Evolutionary conservation across 2,888 invertebrate genomes (phyloP), one percentile per base, ranked within the genome.

Genomic region (Malacosoma neustria): DNA sequence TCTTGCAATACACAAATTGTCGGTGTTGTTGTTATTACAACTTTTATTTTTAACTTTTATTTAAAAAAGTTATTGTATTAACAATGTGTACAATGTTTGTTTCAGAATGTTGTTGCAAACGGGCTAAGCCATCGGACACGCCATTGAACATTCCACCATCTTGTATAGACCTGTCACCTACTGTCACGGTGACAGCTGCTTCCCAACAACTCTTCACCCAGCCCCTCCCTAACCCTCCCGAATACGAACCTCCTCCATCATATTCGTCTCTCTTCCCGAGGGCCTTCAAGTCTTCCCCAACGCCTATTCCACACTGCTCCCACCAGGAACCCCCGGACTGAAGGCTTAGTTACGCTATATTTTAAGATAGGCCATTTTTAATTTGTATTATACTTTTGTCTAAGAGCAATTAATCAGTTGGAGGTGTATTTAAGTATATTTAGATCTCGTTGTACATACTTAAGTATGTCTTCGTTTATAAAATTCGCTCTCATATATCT

Each of bases 181-280:
- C 87, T 34, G 79, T 80, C 30, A 64, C 80, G 0, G 75, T 77
- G 22, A 77, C 84, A 3, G 69, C 79, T 0, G 57, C 77, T 0
- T 79, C 82, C 0, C 76, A 75, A 37, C 75, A 75, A 38, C 58
- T 77, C 41, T 74, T 77, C 61, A 52, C 72, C 32, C 69, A 72
- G 14, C 75, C 87, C 6, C 61, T 67, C 0, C 68, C 76, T 7
- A 68, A 76, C 1, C 89, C 89, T 0, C 91, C 91, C 2, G 89
- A 89, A 51, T 91, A 91, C 63, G 91, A 91, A 42, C 89, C 90
- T 1, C 87, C 87, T 2, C 91, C 91, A 0, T 87, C 91, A 1
- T 92, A 92, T 63, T 89, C 88, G 33, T 88, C 89, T 1, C 76
- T 92, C 1, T 92, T 92, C 72, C 91, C 91, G 0, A 61, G 80